These are phyloP conservation scores for Drosophila arizonae DNA, from an alignment of 1,140 invertebrate genomes.

Conservation along the genomic window DNA sequence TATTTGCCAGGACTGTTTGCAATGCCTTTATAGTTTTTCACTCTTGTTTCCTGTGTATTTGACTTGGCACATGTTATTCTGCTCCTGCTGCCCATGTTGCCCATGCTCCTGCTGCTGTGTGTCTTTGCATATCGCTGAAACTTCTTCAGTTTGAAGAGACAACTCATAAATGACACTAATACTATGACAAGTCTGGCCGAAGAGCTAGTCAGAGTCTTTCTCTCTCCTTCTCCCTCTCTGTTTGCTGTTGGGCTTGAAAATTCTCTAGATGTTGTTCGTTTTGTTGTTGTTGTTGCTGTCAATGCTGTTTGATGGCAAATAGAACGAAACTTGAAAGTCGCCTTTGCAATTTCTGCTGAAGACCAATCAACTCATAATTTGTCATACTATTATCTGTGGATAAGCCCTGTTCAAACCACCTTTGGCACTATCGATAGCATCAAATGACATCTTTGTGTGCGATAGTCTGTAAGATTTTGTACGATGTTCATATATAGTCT, in stretches of 20 bases:
- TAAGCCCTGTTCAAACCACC: too few relatives aligned
- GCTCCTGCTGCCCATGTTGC: constrained; percentile 3
- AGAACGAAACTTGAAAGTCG: not conserved
- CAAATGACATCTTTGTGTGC: too few relatives aligned
- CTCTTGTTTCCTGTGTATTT: constrained; percentile 36
- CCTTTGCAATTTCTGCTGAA: not conserved
- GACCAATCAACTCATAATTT: too few relatives aligned
- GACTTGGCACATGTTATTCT: constrained; percentile 43
- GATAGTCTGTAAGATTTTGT: too few relatives aligned
- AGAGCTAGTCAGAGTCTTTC: not conserved
- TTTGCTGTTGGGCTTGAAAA: constrained; percentile 26
- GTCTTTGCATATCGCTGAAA: constrained; percentile 55
- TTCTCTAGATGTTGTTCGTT: not conserved
- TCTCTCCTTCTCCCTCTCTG: not conserved
- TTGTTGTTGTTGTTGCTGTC: not conserved
- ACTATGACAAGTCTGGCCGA: constrained; percentile 35
- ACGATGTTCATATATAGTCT: too few relatives aligned
- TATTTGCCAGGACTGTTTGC: constrained; percentile 59
- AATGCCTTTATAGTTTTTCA: constrained; percentile 50
- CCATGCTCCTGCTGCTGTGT: constrained; percentile 18
- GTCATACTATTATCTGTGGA: too few relatives aligned
- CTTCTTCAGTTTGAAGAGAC: constrained; percentile 60
- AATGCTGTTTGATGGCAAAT: constrained; percentile 1
- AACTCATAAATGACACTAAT: constrained; percentile 73
- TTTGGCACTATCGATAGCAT: too few relatives aligned